A percentile compares a stretch with the other conserved stretches of the same genome.
These are phyloP conservation scores for Formica exsecta DNA, from an alignment of 1,140 invertebrate species.

Conservation along the genomic window DNA sequence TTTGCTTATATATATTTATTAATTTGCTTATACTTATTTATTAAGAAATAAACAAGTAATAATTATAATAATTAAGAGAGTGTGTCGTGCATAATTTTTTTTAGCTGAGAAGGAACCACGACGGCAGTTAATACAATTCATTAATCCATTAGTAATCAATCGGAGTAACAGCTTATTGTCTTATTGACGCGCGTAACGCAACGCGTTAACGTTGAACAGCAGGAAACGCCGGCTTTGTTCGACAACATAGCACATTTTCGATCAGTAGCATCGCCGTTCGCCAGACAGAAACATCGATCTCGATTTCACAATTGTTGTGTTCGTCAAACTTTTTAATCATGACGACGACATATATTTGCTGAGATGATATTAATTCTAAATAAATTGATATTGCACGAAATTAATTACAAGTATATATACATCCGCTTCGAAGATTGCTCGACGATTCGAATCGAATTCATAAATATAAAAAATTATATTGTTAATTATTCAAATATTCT, in stretches of 20 bases:
- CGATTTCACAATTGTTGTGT: neutral
- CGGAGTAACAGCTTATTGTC: constrained; percentile 23
- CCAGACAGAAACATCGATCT: neutral
- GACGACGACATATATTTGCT: neutral
- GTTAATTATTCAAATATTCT: neutral
- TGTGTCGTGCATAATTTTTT: neutral
- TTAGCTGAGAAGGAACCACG: neutral
- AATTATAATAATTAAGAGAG: neutral
- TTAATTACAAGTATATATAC: neutral
- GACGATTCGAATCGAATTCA: neutral
- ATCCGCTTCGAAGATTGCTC: no score
- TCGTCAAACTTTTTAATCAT: neutral
- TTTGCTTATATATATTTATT: neutral
- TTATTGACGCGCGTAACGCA: constrained; percentile 48
- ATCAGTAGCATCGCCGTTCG: neutral
- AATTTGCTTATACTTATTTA: neutral
- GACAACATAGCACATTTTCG: constrained; percentile 1
- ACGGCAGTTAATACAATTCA: constrained; percentile 29
- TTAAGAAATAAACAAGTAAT: constrained; percentile 5
- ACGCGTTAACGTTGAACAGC: constrained; percentile 51
- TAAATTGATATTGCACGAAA: neutral
- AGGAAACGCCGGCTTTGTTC: constrained; percentile 59
- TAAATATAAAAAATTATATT: neutral
- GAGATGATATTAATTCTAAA: constrained; percentile 1
- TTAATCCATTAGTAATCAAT: constrained; percentile 53